A percentile compares a stretch with the other conserved stretches of the same genome.
Conservation (phyloP, 2,113 vertebrate species). For the Trochalopteron elliotii region DNA sequence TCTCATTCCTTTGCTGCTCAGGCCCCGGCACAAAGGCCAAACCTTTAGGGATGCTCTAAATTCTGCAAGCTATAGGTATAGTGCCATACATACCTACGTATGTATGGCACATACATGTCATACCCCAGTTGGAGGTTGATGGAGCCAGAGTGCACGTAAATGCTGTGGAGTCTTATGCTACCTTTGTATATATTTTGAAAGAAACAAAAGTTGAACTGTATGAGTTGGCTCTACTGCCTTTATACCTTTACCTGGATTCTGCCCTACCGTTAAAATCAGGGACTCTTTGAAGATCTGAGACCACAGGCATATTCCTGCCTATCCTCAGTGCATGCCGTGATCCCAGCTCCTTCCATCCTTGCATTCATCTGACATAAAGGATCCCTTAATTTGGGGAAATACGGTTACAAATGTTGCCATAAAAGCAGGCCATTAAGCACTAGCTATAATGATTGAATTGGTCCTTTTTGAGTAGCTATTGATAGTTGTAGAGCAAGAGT, state of each 20-base stretch:
- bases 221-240: not conserved
- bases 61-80: slow-evolving; percentile 17
- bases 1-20: not conserved
- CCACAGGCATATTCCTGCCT: not conserved
- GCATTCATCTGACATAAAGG: not conserved
- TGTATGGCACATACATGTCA: not conserved
- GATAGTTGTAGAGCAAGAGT: not conserved
- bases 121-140: not conserved
- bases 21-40: not conserved
- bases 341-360: not conserved
- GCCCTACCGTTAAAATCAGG: not conserved
- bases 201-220: not conserved
- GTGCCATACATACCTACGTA: not conserved
- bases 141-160: not conserved
- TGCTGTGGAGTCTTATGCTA: not conserved
- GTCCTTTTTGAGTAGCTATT: not conserved
- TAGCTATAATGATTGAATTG: not conserved
- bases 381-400: not conserved
- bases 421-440: not conserved
- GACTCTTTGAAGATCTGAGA: not conserved
- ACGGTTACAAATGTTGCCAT: not conserved
- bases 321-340: not conserved
- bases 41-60: slow-evolving; percentile 13
- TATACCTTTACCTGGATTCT: not conserved
- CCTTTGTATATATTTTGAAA: not conserved